Evolutionary conservation across 2,113 vertebrate genomes (phyloP).

Genomic region (Haplochromis burtoni): DNA sequence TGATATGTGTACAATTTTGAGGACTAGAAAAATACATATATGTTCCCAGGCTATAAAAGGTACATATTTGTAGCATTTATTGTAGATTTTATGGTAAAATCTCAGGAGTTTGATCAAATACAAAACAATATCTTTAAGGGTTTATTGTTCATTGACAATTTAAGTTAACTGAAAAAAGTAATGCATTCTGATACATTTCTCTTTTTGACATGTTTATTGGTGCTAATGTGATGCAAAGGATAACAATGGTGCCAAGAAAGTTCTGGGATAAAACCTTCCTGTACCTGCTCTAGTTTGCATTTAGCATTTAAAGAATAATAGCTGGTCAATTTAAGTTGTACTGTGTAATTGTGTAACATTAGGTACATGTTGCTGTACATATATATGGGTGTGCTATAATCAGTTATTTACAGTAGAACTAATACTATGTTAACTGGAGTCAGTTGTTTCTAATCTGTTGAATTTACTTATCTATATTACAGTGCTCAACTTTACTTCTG

Average conservation of each 20-base stretch:
- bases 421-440: background rate
- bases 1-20: background rate
- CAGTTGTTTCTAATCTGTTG: background rate
- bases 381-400: background rate
- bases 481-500: slow-evolving; percentile 74
- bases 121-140: background rate
- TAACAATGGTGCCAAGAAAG: background rate
- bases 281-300: background rate
- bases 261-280: background rate
- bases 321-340: background rate
- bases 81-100: background rate
- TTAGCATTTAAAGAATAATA: background rate
- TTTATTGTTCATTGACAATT: background rate
- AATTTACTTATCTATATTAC: background rate
- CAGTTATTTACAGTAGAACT: background rate
- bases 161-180: background rate
- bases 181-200: background rate
- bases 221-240: background rate
- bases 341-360: background rate
- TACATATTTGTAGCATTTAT: background rate
- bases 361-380: background rate
- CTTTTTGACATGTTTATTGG: background rate
- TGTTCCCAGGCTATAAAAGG: background rate
- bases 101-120: background rate
- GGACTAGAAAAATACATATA: background rate